These are phyloP conservation scores for Pogonophryne albipinna DNA, from an alignment of 2,797 vertebrate genomes.

Conservation along the genomic window DNA sequence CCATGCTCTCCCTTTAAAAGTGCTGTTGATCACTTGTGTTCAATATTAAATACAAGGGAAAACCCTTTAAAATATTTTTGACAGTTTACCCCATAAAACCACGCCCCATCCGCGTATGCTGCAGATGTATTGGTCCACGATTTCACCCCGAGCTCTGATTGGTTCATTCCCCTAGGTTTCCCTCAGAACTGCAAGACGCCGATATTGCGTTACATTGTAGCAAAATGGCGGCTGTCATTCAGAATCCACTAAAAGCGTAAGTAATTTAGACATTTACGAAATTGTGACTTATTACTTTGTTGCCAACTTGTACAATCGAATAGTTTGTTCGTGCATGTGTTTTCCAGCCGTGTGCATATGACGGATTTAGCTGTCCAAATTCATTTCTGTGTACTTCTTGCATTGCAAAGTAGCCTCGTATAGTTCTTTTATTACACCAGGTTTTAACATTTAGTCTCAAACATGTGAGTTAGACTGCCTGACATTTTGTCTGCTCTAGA, in stretches of 20 bases:
- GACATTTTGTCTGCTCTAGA: conserved; percentile 45
- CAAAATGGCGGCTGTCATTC: conserved; percentile 99
- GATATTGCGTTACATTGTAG: conserved; percentile 99
- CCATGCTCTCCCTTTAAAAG: conserved; percentile 69
- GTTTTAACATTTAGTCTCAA: conserved; percentile 58
- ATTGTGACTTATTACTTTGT: conserved; percentile 68
- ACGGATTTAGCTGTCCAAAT: conserved; percentile 74
- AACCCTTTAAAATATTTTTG: conserved; percentile 97
- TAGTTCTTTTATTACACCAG: conserved; percentile 75
- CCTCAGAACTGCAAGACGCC: conserved; percentile 98
- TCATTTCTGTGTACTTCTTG: conserved; percentile 81
- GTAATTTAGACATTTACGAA: conserved; percentile 87
- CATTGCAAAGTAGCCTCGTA: conserved; percentile 81
- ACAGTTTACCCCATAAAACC: conserved; percentile 92
- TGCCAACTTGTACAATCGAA: conserved; percentile 59
- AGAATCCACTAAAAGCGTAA: conserved; percentile 99
- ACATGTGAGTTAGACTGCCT: conserved; percentile 49
- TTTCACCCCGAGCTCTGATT: conserved; percentile 87
- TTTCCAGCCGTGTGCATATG: conserved; percentile 59
- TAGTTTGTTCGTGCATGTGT: conserved; percentile 47
- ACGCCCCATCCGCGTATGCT: conserved; percentile 81
- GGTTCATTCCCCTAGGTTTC: conserved; percentile 90
- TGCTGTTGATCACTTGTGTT: conserved; percentile 70
- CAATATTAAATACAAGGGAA: conserved; percentile 89
- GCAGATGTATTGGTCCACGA: conserved; percentile 85